phyloP scores from a whole-genome alignment of 2,797 vertebrate species.

The Poecilia picta region DNA sequence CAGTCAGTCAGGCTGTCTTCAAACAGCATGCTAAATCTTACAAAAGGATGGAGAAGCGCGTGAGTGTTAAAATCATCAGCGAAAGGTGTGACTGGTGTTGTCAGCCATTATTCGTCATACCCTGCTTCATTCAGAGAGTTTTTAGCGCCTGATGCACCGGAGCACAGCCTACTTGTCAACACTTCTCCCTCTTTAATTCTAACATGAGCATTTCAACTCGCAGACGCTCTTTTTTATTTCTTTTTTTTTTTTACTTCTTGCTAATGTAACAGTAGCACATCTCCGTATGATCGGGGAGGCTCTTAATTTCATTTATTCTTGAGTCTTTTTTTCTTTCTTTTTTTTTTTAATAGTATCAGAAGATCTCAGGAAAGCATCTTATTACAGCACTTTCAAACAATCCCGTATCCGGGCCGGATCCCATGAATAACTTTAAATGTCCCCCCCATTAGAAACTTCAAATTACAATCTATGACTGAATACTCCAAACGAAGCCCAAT shows the following conservation, averaged over 20 bases:
- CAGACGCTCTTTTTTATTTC: constrained; percentile 4
- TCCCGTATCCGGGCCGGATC: constrained; percentile 35
- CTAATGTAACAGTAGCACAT: constrained; percentile 77
- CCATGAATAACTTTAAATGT: constrained; percentile 69
- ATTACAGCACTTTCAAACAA: constrained; percentile 45
- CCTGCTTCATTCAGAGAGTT: constrained; percentile 79
- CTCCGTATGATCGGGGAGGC: constrained; percentile 32
- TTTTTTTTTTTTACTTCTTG: constrained; percentile 26
- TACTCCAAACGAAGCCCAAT: constrained; percentile 74
- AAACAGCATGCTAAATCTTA: constrained; percentile 79
- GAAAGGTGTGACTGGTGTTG: constrained; percentile 82
- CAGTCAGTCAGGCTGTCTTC: constrained; percentile 80
- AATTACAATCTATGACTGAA: constrained; percentile 72
- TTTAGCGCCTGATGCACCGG: constrained; percentile 74
- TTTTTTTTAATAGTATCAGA: constrained; percentile 40
- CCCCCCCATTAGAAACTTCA: constrained; percentile 71
- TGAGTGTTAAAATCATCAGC: constrained; percentile 79
- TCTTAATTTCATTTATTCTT: constrained; percentile 46
- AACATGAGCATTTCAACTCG: constrained; percentile 45
- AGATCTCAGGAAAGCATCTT: constrained; percentile 52
- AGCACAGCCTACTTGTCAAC: constrained; percentile 79
- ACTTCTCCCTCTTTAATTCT: constrained; percentile 71
- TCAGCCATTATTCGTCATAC: constrained; percentile 84
- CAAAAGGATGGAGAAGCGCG: constrained; percentile 71
- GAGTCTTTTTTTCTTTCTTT: constrained; percentile 20